Evolutionary conservation across 2,888 invertebrate genomes (phyloP).

Genomic region (Odontocolon sp.): DNA sequence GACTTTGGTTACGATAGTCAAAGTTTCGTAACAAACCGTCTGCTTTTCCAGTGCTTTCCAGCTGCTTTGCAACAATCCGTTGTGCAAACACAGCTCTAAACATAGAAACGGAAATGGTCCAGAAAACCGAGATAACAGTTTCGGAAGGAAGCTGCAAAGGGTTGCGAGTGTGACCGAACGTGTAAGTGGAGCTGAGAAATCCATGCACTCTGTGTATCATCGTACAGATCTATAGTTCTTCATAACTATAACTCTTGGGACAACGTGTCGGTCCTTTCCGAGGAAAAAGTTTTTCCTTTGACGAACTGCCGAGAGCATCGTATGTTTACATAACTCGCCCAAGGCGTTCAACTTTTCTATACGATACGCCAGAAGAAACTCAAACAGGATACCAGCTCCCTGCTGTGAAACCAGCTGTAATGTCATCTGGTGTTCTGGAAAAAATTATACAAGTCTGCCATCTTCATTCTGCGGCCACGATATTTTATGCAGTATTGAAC

Average conservation of each 20-base stretch:
- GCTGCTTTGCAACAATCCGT: slow-evolving; percentile 46
- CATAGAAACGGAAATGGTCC: slow-evolving; percentile 44
- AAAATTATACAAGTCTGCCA: no score
- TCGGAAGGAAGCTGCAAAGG: no score
- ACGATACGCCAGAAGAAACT: no score
- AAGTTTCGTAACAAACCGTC: slow-evolving; percentile 53
- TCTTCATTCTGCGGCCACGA: no score
- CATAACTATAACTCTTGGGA: slow-evolving; percentile 10
- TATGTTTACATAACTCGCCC: slow-evolving; percentile 23
- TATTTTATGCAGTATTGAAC: no score
- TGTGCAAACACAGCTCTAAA: slow-evolving; percentile 38
- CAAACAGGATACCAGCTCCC: no score
- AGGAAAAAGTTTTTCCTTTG: slow-evolving; percentile 49
- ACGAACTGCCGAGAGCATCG: slow-evolving; percentile 9
- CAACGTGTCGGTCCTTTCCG: slow-evolving; percentile 10
- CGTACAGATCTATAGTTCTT: no score
- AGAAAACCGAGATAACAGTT: slow-evolving; percentile 61
- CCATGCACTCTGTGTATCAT: no score
- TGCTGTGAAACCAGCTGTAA: no score
- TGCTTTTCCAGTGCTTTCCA: slow-evolving; percentile 26
- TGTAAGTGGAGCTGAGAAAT: no score
- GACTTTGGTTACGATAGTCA: slow-evolving; percentile 17
- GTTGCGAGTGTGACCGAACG: no score
- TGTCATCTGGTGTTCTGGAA: no score
- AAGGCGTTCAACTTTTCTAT: slow-evolving; percentile 7